A percentile compares a stretch with the other conserved stretches of the same genome.
Conservation (phyloP, 2,113 vertebrate species). For the Saguinus midas region DNA sequence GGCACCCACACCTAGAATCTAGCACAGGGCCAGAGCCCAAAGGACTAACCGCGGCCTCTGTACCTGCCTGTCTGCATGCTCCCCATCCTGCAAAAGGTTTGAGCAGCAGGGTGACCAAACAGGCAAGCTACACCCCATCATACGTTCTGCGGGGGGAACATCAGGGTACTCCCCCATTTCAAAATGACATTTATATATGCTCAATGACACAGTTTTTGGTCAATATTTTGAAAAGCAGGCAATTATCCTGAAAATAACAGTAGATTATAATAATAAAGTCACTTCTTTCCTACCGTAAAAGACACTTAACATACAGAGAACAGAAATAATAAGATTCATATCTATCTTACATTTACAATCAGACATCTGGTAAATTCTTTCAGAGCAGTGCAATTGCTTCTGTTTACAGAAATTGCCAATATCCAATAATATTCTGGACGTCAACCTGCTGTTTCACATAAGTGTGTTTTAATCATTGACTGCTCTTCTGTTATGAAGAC, state of each 20-base stretch:
- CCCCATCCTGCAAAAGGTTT: no score
- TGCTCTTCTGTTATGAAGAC: neutral
- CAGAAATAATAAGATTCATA: neutral
- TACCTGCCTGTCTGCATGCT: no score
- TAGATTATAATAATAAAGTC: neutral
- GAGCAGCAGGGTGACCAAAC: no score
- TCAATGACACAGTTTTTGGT: neutral
- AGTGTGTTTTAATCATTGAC: constrained; percentile 1
- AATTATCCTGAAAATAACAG: neutral
- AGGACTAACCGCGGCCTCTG: no score
- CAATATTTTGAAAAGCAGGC: neutral
- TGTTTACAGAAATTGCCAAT: neutral
- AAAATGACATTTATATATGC: neutral
- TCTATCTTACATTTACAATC: neutral
- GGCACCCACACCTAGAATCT: no score
- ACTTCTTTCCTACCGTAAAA: neutral
- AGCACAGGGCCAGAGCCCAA: no score
- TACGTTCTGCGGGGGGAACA: no score
- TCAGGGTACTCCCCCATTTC: no score
- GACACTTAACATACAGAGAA: neutral
- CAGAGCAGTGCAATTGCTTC: neutral
- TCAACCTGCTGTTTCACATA: neutral
- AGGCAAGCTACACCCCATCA: no score
- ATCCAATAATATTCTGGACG: neutral
- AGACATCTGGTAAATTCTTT: neutral